Conservation (phyloP, 2,113 vertebrate genomes). For the Pedionomus torquatus region DNA sequence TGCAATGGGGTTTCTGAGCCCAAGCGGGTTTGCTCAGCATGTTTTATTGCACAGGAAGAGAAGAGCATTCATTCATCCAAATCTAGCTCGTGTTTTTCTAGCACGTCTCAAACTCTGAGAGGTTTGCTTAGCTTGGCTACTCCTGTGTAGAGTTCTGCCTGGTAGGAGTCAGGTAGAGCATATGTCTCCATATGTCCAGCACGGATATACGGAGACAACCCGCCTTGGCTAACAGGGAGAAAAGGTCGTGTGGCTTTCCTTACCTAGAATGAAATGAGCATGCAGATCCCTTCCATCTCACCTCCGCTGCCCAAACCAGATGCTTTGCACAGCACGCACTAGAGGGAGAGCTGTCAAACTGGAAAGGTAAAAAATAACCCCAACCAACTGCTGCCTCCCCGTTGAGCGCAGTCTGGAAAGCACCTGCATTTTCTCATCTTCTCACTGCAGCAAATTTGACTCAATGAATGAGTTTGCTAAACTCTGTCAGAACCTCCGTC, state of each 20-base stretch:
- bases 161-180: neutral
- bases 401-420: neutral
- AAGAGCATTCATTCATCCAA: neutral
- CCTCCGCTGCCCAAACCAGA: neutral
- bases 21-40: neutral
- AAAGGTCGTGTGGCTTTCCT: neutral
- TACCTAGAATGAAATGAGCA: neutral
- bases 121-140: neutral
- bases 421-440: neutral
- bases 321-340: neutral
- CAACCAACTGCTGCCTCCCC: neutral
- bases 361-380: neutral
- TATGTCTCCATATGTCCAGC: neutral
- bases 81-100: neutral
- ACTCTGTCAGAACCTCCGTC: neutral
- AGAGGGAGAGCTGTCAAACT: neutral
- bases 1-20: neutral
- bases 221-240: neutral
- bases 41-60: constrained; percentile 19
- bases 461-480: neutral
- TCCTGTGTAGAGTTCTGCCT: neutral
- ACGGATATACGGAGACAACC: neutral
- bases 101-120: neutral
- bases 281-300: neutral
- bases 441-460: neutral